Conservation (phyloP, 2,113 vertebrate genomes). For the Pseudorectes ferrugineus region DNA sequence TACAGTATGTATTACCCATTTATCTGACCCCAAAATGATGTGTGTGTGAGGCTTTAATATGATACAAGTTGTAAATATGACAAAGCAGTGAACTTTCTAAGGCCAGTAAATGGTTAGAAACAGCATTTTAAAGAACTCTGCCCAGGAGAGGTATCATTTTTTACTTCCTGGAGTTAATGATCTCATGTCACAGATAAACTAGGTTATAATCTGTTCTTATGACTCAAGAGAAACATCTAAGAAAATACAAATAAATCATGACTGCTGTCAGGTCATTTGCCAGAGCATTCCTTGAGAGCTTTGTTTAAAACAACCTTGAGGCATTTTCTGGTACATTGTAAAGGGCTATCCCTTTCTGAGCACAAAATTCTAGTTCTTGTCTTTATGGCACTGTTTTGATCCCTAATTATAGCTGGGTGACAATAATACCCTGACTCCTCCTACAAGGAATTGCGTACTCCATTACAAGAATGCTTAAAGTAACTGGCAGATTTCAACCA, state of each 20-base stretch:
- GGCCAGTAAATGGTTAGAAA: background rate
- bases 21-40: background rate
- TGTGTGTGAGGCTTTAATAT: background rate
- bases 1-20: background rate
- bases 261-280: background rate
- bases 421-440: background rate
- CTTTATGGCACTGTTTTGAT: background rate
- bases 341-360: background rate
- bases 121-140: slow-evolving; percentile 9
- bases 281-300: background rate
- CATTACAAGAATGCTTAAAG: background rate
- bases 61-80: background rate
- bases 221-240: slow-evolving; percentile 23
- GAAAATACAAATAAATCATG: slow-evolving; percentile 25
- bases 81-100: slow-evolving; percentile 13
- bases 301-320: background rate
- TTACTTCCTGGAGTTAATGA: slow-evolving; percentile 34
- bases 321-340: background rate
- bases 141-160: background rate
- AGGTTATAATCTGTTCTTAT: slow-evolving; percentile 41
- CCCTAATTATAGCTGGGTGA: background rate
- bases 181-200: slow-evolving; percentile 33
- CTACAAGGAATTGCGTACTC: background rate
- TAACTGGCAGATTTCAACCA: background rate
- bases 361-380: background rate